These are phyloP conservation scores for Pangasius larnaudii DNA, from an alignment of 2,797 vertebrate genomes.

Conservation along the genomic window DNA sequence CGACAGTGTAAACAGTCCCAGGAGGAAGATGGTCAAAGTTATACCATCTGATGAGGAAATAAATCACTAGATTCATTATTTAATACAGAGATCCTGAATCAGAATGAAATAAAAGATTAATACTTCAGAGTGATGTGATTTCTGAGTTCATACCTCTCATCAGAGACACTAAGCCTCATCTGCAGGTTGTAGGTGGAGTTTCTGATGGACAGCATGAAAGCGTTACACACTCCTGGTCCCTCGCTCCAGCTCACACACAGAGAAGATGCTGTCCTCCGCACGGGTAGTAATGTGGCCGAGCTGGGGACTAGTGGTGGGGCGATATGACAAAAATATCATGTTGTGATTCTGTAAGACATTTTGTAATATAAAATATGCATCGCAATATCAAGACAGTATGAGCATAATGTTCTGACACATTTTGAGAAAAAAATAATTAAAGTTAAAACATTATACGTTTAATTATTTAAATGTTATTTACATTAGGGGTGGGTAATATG, in stretches of 20 bases:
- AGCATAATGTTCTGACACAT: neutral
- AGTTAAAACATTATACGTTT: neutral
- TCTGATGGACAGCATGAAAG: constrained; percentile 79
- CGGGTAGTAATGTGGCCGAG: constrained; percentile 70
- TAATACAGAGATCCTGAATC: neutral
- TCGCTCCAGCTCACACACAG: constrained; percentile 75
- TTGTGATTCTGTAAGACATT: neutral
- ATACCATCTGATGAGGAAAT: constrained; percentile 70
- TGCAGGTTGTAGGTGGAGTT: constrained; percentile 71
- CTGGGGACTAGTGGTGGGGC: constrained; percentile 70
- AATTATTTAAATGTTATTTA: neutral
- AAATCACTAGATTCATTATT: constrained; percentile 18
- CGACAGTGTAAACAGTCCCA: constrained; percentile 78
- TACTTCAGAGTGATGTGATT: neutral
- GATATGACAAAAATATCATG: neutral
- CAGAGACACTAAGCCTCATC: constrained; percentile 63
- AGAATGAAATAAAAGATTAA: neutral
- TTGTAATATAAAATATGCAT: neutral
- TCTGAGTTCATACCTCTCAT: constrained; percentile 71
- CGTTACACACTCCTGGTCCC: constrained; percentile 67
- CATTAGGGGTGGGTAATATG: too few relatives aligned
- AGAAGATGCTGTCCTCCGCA: constrained; percentile 78
- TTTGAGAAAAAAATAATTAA: neutral
- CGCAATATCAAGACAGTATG: neutral
- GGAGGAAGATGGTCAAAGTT: constrained; percentile 76